These are phyloP conservation scores for Lithobates sylvaticus DNA, from an alignment of 2,797 vertebrate species.

Conservation along the genomic window DNA sequence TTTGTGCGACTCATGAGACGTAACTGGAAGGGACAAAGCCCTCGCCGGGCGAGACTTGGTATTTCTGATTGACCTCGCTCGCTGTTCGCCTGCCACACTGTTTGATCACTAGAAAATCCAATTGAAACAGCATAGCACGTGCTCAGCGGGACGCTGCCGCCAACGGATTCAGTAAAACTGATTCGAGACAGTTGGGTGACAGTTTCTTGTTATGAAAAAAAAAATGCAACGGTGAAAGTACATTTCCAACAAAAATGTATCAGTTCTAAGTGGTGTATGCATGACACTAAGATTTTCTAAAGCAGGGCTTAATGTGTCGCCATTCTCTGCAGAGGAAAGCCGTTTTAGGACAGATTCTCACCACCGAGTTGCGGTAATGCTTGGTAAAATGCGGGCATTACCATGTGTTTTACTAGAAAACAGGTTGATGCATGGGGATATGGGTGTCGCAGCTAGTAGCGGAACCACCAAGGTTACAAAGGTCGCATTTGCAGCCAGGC, in stretches of 20 bases:
- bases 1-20: slow-evolving; percentile 2
- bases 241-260: not conserved
- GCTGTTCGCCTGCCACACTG: slow-evolving; percentile 51
- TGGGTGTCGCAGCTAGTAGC: too few relatives aligned
- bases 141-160: slow-evolving; percentile 45
- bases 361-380: not conserved
- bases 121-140: slow-evolving; percentile 50
- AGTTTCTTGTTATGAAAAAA: slow-evolving; percentile 22
- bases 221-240: slow-evolving; percentile 19
- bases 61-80: slow-evolving; percentile 54
- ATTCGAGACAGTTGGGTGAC: slow-evolving; percentile 46
- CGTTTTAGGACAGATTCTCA: not conserved
- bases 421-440: too few relatives aligned
- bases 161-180: slow-evolving; percentile 44
- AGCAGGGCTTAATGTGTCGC: not conserved
- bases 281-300: not conserved
- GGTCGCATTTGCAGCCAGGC: too few relatives aligned
- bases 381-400: too few relatives aligned
- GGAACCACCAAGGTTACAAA: too few relatives aligned
- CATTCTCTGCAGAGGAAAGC: not conserved
- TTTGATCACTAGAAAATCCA: slow-evolving; percentile 61
- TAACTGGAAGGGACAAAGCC: slow-evolving; percentile 27
- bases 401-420: too few relatives aligned
- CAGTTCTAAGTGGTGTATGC: not conserved
- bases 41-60: slow-evolving; percentile 18